Base-by-base conservation (phyloP, 2,113 vertebrate genomes). In the Odocoileus hemionus region DNA sequence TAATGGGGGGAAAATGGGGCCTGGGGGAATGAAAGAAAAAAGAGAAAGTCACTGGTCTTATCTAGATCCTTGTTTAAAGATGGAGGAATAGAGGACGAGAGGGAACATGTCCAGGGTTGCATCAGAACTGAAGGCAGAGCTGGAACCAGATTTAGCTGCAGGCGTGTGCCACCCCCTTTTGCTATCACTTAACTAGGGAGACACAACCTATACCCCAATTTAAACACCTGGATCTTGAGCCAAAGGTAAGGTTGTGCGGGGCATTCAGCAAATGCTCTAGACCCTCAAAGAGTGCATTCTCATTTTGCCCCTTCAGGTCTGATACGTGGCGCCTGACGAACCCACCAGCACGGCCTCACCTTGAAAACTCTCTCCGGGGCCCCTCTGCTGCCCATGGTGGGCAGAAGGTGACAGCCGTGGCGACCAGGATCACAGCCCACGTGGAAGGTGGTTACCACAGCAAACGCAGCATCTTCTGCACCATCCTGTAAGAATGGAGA, bases 381-480 rank as follows among this genome's bases (percentile, higher is more conserved):
- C 97, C 98, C 91, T 98, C 98, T 2, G 95, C 93, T 1, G 98
- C 82, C 0, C 98, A 99, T 54, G 98, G 98, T 54, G 98, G 98
- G 28, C 98, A 99, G 58, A 98, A 98, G 64, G 99, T 98, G 89
- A 98, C 99, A 74, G 99, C 98, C 84, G 98, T 99, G 98, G 99
- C 99, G 0, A 99, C 98, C 96, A 99, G 99, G 96, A 99, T 99
- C 95, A 99, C 99, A 6, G 99, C 99, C 89, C 99, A 99, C 1
- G 99, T 99, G 85, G 99, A 99, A 43, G 99, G 99, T 4, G 99
- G 99, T 64, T 99, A 99, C 98, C 99, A 99, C 94, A 98, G 97
- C 89, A 99, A 98, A 0, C 97, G 99, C 91, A 99, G 99, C 97
- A 98, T 99, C 98, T 99, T 99, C 98, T 99, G 99, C 98, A 99